A percentile compares a stretch with the other conserved stretches of the same genome.
phyloP scores from a whole-genome alignment of 2,888 invertebrate species.

The Ctena decussata region DNA sequence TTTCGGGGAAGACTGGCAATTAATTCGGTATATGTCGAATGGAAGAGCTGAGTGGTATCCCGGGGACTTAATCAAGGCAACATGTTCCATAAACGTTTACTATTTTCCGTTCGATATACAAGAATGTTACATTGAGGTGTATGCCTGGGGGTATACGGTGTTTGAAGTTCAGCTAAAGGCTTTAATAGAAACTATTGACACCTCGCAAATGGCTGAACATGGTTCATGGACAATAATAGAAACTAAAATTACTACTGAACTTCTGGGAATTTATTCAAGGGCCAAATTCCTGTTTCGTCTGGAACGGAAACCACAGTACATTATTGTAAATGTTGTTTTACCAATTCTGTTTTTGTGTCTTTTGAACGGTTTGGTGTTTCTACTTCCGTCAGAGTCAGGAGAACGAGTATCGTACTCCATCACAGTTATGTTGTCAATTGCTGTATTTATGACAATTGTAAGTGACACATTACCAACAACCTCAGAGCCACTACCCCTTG shows the following conservation, averaged over 20 bases:
- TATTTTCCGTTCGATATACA: not conserved
- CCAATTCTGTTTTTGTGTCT: conserved; percentile 67
- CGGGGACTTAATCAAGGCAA: conserved; percentile 37
- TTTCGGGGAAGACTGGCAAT: conserved; percentile 34
- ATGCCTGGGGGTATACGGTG: not conserved
- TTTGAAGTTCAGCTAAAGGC: not conserved
- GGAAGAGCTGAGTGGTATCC: conserved; percentile 36
- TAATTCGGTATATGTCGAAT: conserved; percentile 2
- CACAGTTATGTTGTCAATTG: conserved; percentile 68
- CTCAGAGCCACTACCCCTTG: conserved; percentile 61
- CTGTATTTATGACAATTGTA: conserved; percentile 68
- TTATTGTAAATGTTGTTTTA: conserved; percentile 63
- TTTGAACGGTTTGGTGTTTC: conserved; percentile 66
- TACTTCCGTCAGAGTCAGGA: conserved; percentile 64
- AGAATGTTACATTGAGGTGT: not conserved
- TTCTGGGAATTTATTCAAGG: not conserved
- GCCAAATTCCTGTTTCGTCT: conserved; percentile 11
- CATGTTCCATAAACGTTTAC: not conserved
- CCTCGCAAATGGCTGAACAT: not conserved
- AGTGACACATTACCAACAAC: conserved; percentile 61
- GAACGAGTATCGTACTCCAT: conserved; percentile 66
- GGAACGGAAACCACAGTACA: conserved; percentile 55
- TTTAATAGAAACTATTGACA: not conserved
- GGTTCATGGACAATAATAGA: not conserved
- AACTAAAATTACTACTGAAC: not conserved